phyloP scores from a whole-genome alignment of 2,113 vertebrate species.

The Centropristis striata region DNA sequence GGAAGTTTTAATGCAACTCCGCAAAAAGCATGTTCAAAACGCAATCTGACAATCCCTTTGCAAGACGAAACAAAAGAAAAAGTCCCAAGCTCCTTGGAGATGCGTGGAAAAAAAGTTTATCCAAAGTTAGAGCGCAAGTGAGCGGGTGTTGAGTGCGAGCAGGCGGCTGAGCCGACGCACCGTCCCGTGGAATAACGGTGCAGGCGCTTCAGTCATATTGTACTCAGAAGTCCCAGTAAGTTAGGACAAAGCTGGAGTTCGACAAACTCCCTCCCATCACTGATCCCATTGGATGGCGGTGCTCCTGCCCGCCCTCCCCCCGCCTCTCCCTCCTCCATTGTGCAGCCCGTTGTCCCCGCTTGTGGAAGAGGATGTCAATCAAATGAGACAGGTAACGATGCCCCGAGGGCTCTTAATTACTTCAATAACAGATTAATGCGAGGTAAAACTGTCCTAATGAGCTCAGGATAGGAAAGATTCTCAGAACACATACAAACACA shows the following conservation, averaged over 20 bases:
- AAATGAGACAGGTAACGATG: constrained; percentile 63
- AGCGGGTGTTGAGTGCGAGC: constrained; percentile 16
- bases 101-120: constrained; percentile 52
- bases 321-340: constrained; percentile 38
- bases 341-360: constrained; percentile 39
- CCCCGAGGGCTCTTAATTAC: not conserved
- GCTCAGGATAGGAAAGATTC: not conserved
- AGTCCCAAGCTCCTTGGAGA: constrained; percentile 15
- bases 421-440: not conserved
- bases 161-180: constrained; percentile 58
- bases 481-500: not conserved
- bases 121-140: constrained; percentile 46
- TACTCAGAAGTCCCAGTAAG: constrained; percentile 75
- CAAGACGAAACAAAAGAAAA: constrained; percentile 12
- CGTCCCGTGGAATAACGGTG: constrained; percentile 81
- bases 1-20: constrained; percentile 57
- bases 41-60: constrained; percentile 8
- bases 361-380: constrained; percentile 65
- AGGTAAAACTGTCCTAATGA: not conserved
- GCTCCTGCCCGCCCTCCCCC: constrained; percentile 60
- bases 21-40: constrained; percentile 39
- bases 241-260: constrained; percentile 85
- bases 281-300: constrained; percentile 74
- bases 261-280: constrained; percentile 79
- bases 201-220: constrained; percentile 81